Base-by-base conservation (phyloP, 2,888 invertebrate species). In the Scaptomyza flava region DNA sequence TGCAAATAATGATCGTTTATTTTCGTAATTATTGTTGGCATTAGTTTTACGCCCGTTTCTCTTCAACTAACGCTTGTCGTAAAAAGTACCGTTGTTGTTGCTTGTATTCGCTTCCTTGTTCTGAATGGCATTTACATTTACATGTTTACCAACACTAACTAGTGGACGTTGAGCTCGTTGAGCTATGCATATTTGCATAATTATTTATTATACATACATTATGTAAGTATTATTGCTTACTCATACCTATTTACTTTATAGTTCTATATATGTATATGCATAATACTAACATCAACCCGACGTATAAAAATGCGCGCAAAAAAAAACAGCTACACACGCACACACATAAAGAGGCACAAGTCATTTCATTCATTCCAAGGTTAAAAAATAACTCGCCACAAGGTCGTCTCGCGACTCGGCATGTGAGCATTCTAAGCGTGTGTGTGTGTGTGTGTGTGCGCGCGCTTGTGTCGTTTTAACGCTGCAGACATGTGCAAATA, bases 351-450 rank as follows among this genome's bases (percentile, higher is more conserved):
- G 36, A 31, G 52, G 3, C 17, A 48, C 23, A 61, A 48, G 45
- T 52, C 62, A 80, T 74, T 74, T 81, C 74, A 81, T 83, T 82
- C 65, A 71, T 71, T 76, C 91, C 92, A 92, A 92, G 92, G 92
- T 91, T 91, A 89, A 91, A 91, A 90, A 92, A 91, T 91, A 91
- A 89, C 91, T 90, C 89, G 83, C 86, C 73, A 78, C 92, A 92
- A 92, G 92, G 92, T 91, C 91, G 90, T 82, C 78, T 74, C 60
- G 72, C 72, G 58, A 72, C 74, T 79, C 38, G 79, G 68, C 79
- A 65, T 75, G 62, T 65, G 72, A 74, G 68, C 60, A 57, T 72
- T 67, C 69, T 66, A 67, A 65, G 51, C 36, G 43, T 41, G 36
- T 20, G 45, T 57, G 27, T 42, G 43, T 47, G 47, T 54, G 20